These are phyloP conservation scores for Parnassius smintheus DNA, from an alignment of 2,888 invertebrate species.

Conservation along the genomic window DNA sequence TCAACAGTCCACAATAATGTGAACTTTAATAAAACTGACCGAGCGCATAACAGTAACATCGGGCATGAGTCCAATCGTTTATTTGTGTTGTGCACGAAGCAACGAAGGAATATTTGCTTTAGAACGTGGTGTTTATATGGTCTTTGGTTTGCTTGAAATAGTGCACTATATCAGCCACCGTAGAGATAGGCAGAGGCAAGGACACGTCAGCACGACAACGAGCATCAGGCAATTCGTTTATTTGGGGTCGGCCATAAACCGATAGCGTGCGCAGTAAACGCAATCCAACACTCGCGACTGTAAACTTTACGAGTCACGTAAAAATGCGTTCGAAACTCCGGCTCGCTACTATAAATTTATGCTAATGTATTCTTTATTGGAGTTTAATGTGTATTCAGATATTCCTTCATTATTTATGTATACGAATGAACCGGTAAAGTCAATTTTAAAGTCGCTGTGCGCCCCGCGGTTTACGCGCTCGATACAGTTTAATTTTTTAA, in stretches of 20 bases:
- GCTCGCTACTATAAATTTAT: conserved; percentile 80
- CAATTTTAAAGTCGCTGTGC: conserved; percentile 78
- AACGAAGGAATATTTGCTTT: not conserved
- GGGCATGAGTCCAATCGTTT: conserved; percentile 61
- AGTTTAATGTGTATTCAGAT: conserved; percentile 81
- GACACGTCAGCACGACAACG: conserved; percentile 56
- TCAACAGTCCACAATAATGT: not conserved
- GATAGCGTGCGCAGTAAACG: conserved; percentile 79
- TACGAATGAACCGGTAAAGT: conserved; percentile 80
- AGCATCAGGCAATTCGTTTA: conserved; percentile 75
- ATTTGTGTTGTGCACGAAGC: not conserved
- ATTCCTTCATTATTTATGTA: conserved; percentile 80
- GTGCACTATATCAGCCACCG: conserved; percentile 34
- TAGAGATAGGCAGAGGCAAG: conserved; percentile 10
- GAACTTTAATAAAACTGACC: conserved; percentile 15
- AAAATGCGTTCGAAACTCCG: conserved; percentile 79
- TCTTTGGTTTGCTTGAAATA: not conserved
- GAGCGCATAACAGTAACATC: conserved; percentile 31
- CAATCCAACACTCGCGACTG: conserved; percentile 80
- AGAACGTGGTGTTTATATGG: no score
- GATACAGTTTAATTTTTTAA: conserved; percentile 63
- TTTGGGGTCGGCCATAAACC: conserved; percentile 79
- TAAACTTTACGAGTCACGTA: conserved; percentile 82
- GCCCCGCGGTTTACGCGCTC: conserved; percentile 66
- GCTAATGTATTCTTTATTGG: conserved; percentile 82